Percentiles rank a stretch among this genome's conserved stretches.
phyloP scores from a whole-genome alignment of 1,140 invertebrate genomes.

The Himalopsyche phryganea region DNA sequence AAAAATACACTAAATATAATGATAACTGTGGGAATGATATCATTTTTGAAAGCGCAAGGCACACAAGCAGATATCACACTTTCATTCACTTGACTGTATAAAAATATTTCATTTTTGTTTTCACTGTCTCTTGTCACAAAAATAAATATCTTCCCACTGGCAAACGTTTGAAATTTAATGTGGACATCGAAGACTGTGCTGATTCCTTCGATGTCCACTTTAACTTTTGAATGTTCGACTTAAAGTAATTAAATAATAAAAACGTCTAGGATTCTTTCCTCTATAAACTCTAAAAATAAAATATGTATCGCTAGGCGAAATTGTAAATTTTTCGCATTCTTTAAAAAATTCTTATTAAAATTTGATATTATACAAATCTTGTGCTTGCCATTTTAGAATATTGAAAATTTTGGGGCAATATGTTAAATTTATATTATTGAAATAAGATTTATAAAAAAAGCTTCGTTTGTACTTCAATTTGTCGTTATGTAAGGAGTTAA shows the following conservation, averaged over 20 bases:
- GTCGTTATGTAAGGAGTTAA: conserved; percentile 28
- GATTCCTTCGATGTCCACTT: too few relatives aligned
- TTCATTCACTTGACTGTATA: neutral
- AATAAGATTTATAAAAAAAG: conserved; percentile 21
- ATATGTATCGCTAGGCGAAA: conserved; percentile 25
- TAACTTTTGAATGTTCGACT: too few relatives aligned
- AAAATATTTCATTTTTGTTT: neutral
- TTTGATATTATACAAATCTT: conserved; percentile 28
- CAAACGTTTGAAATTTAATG: neutral
- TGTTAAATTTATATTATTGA: conserved; percentile 7
- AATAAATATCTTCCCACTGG: conserved; percentile 7
- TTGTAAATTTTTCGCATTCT: conserved; percentile 18
- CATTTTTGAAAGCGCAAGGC: conserved; percentile 1
- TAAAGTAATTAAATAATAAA: too few relatives aligned
- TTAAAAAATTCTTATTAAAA: conserved; percentile 24
- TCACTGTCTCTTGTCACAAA: neutral
- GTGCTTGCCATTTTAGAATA: conserved; percentile 31
- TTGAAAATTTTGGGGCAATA: conserved; percentile 22
- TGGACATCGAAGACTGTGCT: too few relatives aligned
- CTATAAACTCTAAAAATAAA: conserved; percentile 18
- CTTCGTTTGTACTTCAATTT: conserved; percentile 31
- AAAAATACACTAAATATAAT: conserved; percentile 16
- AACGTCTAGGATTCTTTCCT: conserved; percentile 24
- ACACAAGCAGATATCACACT: neutral
- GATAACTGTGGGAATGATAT: conserved; percentile 15